Conservation (phyloP, 2,888 invertebrate species). For the Ashinkailepas kermadecensis region DNA sequence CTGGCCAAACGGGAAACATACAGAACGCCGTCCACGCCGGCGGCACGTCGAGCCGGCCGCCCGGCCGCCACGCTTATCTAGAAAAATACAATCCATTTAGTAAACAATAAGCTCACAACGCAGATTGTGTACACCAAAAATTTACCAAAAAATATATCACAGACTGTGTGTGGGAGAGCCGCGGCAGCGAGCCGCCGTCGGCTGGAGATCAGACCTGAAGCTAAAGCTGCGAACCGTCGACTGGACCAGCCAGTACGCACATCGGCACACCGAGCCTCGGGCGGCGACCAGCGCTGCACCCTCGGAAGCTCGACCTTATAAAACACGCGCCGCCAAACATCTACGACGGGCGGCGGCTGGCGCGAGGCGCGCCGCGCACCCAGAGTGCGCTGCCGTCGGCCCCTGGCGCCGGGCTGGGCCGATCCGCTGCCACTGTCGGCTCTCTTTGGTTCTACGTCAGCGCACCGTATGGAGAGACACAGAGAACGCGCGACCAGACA, state of each 20-base stretch:
- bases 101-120: slow-evolving; percentile 20
- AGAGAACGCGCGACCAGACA: not conserved
- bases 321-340: not conserved
- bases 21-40: no score
- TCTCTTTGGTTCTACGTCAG: not conserved
- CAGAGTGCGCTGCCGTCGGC: not conserved
- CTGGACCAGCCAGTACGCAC: not conserved
- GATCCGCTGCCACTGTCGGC: not conserved
- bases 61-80: not conserved
- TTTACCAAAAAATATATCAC: slow-evolving; percentile 19
- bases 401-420: no score
- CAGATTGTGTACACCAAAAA: slow-evolving; percentile 9
- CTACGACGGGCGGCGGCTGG: no score
- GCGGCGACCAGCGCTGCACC: slow-evolving; percentile 10
- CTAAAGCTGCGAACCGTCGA: not conserved
- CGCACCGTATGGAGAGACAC: not conserved
- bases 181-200: not conserved
- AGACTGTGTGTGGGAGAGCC: not conserved
- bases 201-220: not conserved
- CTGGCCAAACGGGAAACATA: no score
- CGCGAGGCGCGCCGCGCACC: not conserved
- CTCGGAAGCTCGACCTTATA: slow-evolving; percentile 2
- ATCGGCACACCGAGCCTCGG: not conserved
- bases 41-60: no score
- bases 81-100: slow-evolving; percentile 12